A percentile compares a stretch with the other conserved stretches of the same genome.
These are phyloP conservation scores for Conus ventricosus DNA, from an alignment of 1,140 invertebrate species.

Conservation along the genomic window DNA sequence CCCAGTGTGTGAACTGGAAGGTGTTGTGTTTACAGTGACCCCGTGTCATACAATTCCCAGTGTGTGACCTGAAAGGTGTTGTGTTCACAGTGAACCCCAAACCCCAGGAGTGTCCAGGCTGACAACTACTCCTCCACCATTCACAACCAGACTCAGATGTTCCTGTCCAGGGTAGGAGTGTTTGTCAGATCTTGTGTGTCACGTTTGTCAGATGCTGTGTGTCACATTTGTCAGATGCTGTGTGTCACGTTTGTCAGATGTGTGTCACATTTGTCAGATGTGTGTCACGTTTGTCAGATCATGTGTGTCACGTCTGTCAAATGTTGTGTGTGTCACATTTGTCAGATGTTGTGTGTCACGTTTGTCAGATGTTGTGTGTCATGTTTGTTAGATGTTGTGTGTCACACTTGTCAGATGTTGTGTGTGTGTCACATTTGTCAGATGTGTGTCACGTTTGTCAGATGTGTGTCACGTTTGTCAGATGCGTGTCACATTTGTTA, in stretches of 20 bases:
- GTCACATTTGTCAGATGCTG: no score
- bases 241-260: no score
- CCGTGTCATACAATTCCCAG: no score
- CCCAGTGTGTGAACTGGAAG: no score
- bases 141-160: neutral
- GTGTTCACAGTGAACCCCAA: neutral
- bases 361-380: neutral
- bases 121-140: neutral
- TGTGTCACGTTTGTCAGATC: no score
- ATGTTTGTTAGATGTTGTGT: neutral
- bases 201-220: no score
- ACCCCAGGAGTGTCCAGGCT: neutral
- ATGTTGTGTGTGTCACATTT: no score
- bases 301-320: no score
- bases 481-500: neutral
- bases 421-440: neutral
- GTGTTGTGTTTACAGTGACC: neutral
- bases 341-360: no score
- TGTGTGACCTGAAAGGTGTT: no score
- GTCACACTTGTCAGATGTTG: neutral
- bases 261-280: no score
- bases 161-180: constrained; percentile 11
- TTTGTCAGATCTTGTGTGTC: no score
- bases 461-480: neutral
- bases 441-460: neutral